Percentiles rank a stretch among this genome's conserved stretches.
phyloP scores from a whole-genome alignment of 2,113 vertebrate species.

The Condylura cristata region DNA sequence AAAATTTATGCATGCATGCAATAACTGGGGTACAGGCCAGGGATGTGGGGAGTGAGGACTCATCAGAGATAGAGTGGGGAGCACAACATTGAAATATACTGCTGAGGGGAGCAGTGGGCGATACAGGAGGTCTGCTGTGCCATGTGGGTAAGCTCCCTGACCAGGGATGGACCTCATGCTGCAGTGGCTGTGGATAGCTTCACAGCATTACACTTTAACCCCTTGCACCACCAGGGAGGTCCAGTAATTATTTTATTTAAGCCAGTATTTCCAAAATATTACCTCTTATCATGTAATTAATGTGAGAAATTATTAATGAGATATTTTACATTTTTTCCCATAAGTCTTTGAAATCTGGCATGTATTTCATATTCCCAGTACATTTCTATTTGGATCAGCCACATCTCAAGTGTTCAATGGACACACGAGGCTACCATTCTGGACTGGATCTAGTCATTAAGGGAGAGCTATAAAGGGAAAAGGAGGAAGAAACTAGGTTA shows the following conservation, averaged over 20 bases:
- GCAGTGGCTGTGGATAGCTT: too few species aligned
- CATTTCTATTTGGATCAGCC: not conserved
- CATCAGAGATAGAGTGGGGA: too few species aligned
- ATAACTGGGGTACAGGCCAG: too few species aligned
- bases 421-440: not conserved
- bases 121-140: too few species aligned
- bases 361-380: not conserved
- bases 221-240: too few species aligned
- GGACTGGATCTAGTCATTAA: not conserved
- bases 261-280: not conserved
- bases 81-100: too few species aligned
- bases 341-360: not conserved
- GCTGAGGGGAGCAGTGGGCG: too few species aligned
- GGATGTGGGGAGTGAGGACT: too few species aligned
- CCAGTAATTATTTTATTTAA: constrained; percentile 30
- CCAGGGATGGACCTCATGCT: too few species aligned
- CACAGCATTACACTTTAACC: too few species aligned
- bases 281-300: not conserved
- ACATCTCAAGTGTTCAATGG: not conserved
- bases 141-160: too few species aligned
- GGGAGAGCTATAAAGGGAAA: not conserved
- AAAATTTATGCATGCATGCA: too few species aligned
- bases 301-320: not conserved
- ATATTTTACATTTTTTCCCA: constrained; percentile 6
- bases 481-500: not conserved